Base-by-base conservation (phyloP, 2,113 vertebrate species). In the Ceyx melanurus region DNA sequence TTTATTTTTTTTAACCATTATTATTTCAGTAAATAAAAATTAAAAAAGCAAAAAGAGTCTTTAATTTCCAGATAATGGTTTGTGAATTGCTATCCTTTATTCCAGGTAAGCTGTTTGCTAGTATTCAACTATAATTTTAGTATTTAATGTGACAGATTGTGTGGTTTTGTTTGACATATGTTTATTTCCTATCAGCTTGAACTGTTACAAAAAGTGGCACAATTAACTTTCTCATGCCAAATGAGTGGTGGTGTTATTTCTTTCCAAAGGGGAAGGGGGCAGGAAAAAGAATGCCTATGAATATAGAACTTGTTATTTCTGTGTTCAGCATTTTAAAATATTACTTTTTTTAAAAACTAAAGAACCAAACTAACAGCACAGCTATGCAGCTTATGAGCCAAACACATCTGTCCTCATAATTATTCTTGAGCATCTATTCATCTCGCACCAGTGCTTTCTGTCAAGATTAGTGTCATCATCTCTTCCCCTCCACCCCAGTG, bases 51-150 rank as follows among this genome's bases (percentile, higher is more conserved):
- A 53, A 28, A 53, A 53, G 51, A 53, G 51, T 15, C 51, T 53
- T 53, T 53, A 53, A 53, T 53, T 53, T 53, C 51, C 28, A 53
- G 51, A 54, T 54, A 54, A 54, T 29, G 26, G 26, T 17, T 54
- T 54, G 26, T 29, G 26, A 29, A 54, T 54, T 54, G 51, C 51
- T 28, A 54, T 53, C 51, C 51, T 97, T 97, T 50, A 22, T 96
- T 97, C 97, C 98, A 98, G 97, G 97, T 98, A 98, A 98, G 97
- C 97, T 98, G 97, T 98, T 98, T 96, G 96, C 97, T 98, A 98
- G 97, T 96, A 95, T 97, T 97, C 95, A 95, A 87, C 92, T 97
- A 96, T 97, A 92, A 97, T 97, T 97, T 98, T 97, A 97, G 97
- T 82, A 92, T 97, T 96, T 95, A 95, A 97, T 97, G 96, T 97